Conservation (phyloP, 2,113 vertebrate genomes). For the Promerops cafer region DNA sequence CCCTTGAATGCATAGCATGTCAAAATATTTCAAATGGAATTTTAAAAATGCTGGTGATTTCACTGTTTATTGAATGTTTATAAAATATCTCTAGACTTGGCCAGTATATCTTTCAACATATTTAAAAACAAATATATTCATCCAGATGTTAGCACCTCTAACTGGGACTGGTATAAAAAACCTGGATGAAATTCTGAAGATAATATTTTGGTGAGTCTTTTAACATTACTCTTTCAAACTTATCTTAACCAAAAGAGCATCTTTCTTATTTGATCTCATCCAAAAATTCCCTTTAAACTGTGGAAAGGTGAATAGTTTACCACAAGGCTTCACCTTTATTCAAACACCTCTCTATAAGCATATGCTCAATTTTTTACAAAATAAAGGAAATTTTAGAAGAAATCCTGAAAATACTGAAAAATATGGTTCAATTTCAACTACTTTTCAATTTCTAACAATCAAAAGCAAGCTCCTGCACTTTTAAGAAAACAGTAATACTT, state of each 20-base stretch:
- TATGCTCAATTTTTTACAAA: background rate
- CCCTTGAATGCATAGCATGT: background rate
- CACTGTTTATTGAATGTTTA: background rate
- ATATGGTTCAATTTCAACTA: background rate
- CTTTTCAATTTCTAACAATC: background rate
- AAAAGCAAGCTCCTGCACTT: background rate
- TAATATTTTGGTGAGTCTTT: background rate
- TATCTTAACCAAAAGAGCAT: background rate
- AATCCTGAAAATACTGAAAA: background rate
- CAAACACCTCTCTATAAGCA: background rate
- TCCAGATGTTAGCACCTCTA: background rate
- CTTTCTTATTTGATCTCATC: background rate
- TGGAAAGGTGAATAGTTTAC: background rate
- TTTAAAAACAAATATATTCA: background rate
- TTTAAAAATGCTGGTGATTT: background rate
- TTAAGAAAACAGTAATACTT: background rate
- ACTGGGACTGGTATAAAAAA: background rate
- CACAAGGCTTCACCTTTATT: background rate
- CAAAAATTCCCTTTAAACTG: background rate
- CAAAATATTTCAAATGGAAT: background rate
- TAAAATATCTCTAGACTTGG: background rate
- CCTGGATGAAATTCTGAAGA: background rate
- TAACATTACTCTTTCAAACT: background rate
- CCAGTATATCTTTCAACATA: background rate
- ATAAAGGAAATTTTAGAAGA: background rate